Base-by-base conservation (phyloP, 2,113 vertebrate species). In the Eubucco bourcierii region DNA sequence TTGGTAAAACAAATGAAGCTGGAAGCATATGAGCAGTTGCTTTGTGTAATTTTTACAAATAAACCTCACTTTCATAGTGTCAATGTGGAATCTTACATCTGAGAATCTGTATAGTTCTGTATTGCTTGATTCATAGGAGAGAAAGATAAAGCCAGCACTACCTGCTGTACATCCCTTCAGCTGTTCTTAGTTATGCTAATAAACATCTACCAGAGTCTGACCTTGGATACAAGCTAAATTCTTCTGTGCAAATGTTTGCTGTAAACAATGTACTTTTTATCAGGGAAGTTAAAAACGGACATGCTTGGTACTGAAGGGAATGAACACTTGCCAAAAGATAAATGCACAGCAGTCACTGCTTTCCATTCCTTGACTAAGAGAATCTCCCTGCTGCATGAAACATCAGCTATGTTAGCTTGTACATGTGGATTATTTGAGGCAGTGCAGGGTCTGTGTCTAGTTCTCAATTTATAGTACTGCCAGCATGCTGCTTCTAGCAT, bases 201-300 rank as follows among this genome's bases (percentile, higher is more conserved):
- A 59, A 96, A 73, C 60, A 34, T 58, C 67, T 80, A 20, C 59
- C 25, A 1, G 16, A 60, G 44, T 6, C 66, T 76, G 81, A 79
- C 82, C 82, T 55, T 6, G 0, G 44, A 23, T 53, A 27, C 15
- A 27, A 53, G 53, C 33, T 68, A 3, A 68, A 41, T 79, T 60
- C 58, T 66, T 71, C 65, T 24, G 39, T 65, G 72, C 64, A 77
- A 82, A 63, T 91, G 60, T 61, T 90, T 93, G 80, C 76, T 90
- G 88, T 88, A 93, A 93, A 74, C 83, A 74, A 28, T 29, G 56
- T 10, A 7, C 60, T 90, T 61, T 34, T 90, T 85, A 91, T 91
- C 64, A 17, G 56, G 20, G 46, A 80, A 46, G 76, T 55, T 90
- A 29, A 67, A 70, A 77, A 31, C 70, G 61, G 34, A 11, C 5